Evolutionary conservation across 2,797 vertebrate genomes (phyloP).

Genomic region (Typhlichthys subterraneus): DNA sequence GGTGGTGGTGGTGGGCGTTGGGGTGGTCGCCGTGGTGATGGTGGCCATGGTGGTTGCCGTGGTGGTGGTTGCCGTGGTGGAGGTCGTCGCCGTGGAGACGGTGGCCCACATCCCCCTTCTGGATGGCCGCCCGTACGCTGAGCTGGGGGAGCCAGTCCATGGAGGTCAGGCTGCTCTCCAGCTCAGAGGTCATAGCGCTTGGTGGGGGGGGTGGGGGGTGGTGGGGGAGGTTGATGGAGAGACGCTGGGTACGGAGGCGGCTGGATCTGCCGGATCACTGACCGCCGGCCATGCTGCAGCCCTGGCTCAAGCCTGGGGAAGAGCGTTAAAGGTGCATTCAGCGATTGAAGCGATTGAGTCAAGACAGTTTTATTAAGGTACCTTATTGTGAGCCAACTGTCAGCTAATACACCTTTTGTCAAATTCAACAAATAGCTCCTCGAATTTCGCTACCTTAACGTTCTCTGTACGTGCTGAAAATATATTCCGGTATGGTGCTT

Average conservation of each 20-base stretch:
- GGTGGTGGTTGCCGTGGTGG: slow-evolving; percentile 41
- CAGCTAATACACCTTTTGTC: too few species aligned
- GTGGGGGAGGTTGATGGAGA: slow-evolving; percentile 28
- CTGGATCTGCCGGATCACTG: slow-evolving; percentile 59
- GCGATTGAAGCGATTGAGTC: too few species aligned
- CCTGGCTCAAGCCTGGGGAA: slow-evolving; percentile 71
- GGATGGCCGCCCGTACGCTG: slow-evolving; percentile 84
- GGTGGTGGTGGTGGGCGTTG: slow-evolving; percentile 63
- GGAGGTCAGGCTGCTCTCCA: slow-evolving; percentile 88
- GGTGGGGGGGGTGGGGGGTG: slow-evolving; percentile 20
- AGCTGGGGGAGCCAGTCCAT: slow-evolving; percentile 91
- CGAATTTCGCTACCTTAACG: too few species aligned
- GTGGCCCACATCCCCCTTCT: slow-evolving; percentile 77
- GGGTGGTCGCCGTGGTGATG: slow-evolving; percentile 67
- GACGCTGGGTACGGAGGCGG: slow-evolving; percentile 31
- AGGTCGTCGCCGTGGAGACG: slow-evolving; percentile 64
- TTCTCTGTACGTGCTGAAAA: too few species aligned
- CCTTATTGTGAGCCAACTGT: too few species aligned
- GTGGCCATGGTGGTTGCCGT: too few species aligned
- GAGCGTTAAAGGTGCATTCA: neutral
- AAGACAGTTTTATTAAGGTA: too few species aligned
- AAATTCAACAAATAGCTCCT: too few species aligned
- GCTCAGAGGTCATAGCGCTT: slow-evolving; percentile 83
- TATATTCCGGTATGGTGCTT: too few species aligned
- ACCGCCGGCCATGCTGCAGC: slow-evolving; percentile 56